Conservation (phyloP, 2,797 vertebrate species). For the Pyrocephalus nanus region DNA sequence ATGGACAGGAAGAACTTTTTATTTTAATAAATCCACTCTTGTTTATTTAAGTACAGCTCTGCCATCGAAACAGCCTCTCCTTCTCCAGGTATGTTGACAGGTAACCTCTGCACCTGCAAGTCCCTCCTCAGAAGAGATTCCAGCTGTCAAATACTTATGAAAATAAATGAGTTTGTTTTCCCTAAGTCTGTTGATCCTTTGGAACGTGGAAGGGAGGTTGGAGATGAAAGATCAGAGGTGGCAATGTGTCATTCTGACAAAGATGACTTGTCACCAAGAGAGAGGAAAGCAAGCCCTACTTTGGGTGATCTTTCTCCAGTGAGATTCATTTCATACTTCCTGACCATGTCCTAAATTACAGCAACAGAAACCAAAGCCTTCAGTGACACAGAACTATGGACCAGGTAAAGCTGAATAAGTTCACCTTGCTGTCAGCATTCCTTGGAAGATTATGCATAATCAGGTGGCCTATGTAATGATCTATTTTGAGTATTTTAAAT, state of each 20-base stretch:
- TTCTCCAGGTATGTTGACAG: neutral
- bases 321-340: neutral
- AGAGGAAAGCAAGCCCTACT: neutral
- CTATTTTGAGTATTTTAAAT: neutral
- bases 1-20: conserved; percentile 23
- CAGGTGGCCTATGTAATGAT: neutral
- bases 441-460: neutral
- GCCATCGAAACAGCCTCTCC: neutral
- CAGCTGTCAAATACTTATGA: neutral
- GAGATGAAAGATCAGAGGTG: neutral
- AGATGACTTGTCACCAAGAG: neutral
- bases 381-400: neutral
- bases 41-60: conserved; percentile 27
- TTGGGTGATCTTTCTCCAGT: neutral
- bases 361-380: neutral
- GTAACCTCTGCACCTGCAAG: neutral
- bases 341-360: neutral
- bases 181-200: neutral
- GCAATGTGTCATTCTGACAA: neutral
- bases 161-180: neutral
- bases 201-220: neutral
- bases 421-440: neutral
- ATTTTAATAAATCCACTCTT: conserved; percentile 36
- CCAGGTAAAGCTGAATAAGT: neutral
- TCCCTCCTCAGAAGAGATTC: neutral